Conservation (phyloP, 2,888 invertebrate species). For the Andrena praecox region DNA sequence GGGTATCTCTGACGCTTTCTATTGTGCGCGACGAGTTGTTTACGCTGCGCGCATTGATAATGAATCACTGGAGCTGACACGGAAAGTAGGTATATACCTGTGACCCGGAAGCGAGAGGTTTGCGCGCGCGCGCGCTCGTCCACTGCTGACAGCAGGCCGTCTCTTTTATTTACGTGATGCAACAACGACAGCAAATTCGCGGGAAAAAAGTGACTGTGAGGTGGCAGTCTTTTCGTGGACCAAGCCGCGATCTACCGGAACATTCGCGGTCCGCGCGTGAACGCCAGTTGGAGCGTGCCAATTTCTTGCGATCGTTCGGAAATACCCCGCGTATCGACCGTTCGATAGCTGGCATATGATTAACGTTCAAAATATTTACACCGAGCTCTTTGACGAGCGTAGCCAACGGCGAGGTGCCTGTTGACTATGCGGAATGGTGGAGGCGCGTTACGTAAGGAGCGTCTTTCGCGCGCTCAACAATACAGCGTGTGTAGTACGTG, state of each 20-base stretch:
- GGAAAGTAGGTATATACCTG: background rate
- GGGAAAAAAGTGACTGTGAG: too few relatives aligned
- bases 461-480: conserved; percentile 15
- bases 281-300: background rate
- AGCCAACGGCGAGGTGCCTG: background rate
- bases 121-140: background rate
- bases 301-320: conserved; percentile 23
- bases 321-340: background rate
- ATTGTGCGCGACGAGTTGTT: background rate
- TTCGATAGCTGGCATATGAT: background rate
- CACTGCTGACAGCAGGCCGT: too few relatives aligned
- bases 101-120: conserved; percentile 13
- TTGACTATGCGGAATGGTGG: background rate
- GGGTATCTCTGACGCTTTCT: conserved; percentile 7
- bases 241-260: too few relatives aligned
- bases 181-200: too few relatives aligned
- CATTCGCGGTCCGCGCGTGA: background rate
- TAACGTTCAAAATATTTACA: conserved; percentile 10
- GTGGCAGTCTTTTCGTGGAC: too few relatives aligned
- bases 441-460: conserved; percentile 42
- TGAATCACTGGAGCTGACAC: background rate
- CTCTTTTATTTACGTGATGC: too few relatives aligned
- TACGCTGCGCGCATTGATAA: conserved; percentile 9
- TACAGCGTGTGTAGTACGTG: conserved; percentile 31
- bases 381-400: conserved; percentile 7